Evolutionary conservation across 2,797 vertebrate species (phyloP).

Genomic region (Muraenolepis orangiensis): DNA sequence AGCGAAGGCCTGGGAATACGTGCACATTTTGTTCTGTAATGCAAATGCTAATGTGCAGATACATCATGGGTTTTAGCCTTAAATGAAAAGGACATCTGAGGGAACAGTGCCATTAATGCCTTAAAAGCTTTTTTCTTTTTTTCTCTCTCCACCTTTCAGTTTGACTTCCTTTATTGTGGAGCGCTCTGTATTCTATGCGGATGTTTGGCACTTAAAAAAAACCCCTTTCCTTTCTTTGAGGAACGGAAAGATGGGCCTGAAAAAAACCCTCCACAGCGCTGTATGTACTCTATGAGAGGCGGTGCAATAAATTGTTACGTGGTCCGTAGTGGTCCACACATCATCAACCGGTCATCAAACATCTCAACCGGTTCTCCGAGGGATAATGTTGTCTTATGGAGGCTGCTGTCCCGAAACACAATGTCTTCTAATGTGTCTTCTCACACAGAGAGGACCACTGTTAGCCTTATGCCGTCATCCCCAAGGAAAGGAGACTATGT

Average conservation of each 20-base stretch:
- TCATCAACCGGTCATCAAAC: no score
- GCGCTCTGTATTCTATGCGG: constrained; percentile 44
- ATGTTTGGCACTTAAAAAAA: constrained; percentile 47
- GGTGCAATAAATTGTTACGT: background rate
- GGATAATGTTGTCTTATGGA: background rate
- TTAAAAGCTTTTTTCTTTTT: constrained; percentile 49
- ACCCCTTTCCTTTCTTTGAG: constrained; percentile 42
- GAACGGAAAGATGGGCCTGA: constrained; percentile 58
- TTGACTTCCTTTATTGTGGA: constrained; percentile 32
- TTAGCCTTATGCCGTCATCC: background rate
- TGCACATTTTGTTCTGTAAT: constrained; percentile 34
- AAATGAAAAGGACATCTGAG: constrained; percentile 46
- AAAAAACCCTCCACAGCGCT: constrained; percentile 21
- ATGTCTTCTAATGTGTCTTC: background rate
- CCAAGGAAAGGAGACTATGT: background rate
- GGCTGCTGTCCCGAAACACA: background rate
- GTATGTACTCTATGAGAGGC: background rate
- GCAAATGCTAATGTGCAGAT: constrained; percentile 40
- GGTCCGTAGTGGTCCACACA: no score
- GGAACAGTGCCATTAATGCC: constrained; percentile 39
- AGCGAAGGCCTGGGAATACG: constrained; percentile 17
- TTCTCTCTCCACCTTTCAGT: constrained; percentile 8
- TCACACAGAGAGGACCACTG: background rate
- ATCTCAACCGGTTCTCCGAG: no score
- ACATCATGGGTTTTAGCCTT: constrained; percentile 24